Base-by-base conservation (phyloP, 2,888 invertebrate genomes). In the Agrotis clavis region DNA sequence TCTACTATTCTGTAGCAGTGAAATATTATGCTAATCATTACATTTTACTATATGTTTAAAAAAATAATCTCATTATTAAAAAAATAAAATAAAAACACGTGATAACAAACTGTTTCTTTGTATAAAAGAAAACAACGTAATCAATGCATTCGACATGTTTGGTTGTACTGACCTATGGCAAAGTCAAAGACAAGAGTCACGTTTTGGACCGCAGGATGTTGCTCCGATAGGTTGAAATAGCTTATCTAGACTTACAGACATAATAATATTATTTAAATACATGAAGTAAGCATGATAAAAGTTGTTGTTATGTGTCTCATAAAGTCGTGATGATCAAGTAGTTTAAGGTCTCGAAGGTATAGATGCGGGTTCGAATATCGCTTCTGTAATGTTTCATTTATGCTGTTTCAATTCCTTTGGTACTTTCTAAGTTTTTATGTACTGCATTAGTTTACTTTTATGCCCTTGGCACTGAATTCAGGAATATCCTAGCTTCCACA, bases 111-210 rank as follows among this genome's bases (percentile, higher is more conserved):
- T 71, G 21, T 56, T 21, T 57, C 18, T 9, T 47, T 19, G 53
- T 63, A 9, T 60, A 62, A 71, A 61, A 25, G 25, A 71, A 77
- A 77, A 80, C 74, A 80, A 45, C 16, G n/a, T 65, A 57, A 81
- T 74, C 80, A 48, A 60, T 59, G 30, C 7, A 16, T 11, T 25
- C 1, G n/a, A 6, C 50, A 19, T 67, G 48, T 60, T 82, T 76
- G 54, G 35, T 13, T 66, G 47, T 21, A 82, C 79, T 81, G 79
- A 82, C 81, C 76, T 79, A 79, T 41, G 59, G 74, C 72, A 81
- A 79, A 67, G 71, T 79, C 79, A 81, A 72, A 21, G 30, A 13
- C 41, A 59, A 50, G 0, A 19, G 47, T 68, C 81, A 79, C 74
- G 57, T 73, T 61, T 21, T 50, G 16, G 35, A n/a, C 25, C 14